These are phyloP conservation scores for Phenganax stokvisi DNA, from an alignment of 92 coral and sea anemone species.

Conservation along the genomic window DNA sequence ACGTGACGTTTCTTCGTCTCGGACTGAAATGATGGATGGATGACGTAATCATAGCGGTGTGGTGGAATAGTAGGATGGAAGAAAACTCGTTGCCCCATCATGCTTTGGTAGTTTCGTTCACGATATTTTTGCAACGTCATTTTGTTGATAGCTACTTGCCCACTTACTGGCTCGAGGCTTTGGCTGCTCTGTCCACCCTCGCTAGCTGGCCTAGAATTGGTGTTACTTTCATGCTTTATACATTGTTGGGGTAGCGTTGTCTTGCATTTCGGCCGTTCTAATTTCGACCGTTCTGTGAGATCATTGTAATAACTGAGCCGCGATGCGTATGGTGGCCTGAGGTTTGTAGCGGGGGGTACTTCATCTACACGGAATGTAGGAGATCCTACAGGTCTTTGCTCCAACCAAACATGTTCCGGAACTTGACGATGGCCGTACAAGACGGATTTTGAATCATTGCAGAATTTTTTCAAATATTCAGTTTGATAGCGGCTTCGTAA, in stretches of 20 bases:
- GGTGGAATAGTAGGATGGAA: conserved; percentile 40
- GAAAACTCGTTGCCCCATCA: conserved; percentile 37
- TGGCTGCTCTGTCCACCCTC: neutral
- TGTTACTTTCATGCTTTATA: neutral
- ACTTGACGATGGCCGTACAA: conserved; percentile 51
- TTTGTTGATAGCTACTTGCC: conserved; percentile 21
- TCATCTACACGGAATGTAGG: conserved; percentile 24
- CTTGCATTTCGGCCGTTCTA: neutral
- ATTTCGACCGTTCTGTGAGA: neutral
- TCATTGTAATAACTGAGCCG: conserved; percentile 50
- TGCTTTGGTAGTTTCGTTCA: conserved; percentile 29
- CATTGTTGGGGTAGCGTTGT: conserved; percentile 23
- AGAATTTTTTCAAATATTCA: conserved; percentile 55
- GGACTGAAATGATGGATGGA: conserved; percentile 39
- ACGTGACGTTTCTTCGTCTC: conserved; percentile 18
- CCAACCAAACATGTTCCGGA: conserved; percentile 56
- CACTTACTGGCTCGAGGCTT: neutral
- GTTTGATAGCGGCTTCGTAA: conserved; percentile 47
- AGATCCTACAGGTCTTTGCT: conserved; percentile 45
- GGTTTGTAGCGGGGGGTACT: conserved; percentile 44
- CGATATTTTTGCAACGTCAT: conserved; percentile 36
- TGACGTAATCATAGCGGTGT: conserved; percentile 42
- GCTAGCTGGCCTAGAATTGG: conserved; percentile 6
- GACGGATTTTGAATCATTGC: conserved; percentile 46
- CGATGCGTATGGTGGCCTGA: conserved; percentile 66